These are phyloP conservation scores for Hybognathus amarus DNA, from an alignment of 2,797 vertebrate species.

Conservation along the genomic window DNA sequence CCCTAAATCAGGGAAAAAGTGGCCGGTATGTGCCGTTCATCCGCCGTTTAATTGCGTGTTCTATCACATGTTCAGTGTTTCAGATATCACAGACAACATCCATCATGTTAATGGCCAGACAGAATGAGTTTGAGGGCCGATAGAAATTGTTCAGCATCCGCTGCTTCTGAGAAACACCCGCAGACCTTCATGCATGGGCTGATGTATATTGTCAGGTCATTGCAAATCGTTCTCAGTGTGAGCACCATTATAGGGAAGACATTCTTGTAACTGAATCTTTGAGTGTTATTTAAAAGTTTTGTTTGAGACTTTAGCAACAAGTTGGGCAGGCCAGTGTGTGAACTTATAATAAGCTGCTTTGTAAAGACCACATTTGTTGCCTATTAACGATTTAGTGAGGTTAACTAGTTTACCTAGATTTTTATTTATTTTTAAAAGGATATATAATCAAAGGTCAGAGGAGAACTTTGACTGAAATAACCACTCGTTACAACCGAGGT, in stretches of 20 bases:
- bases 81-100: conserved; percentile 74
- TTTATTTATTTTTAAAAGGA: too few relatives aligned
- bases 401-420: not conserved
- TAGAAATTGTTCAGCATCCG: not conserved
- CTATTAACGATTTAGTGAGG: not conserved
- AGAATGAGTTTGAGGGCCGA: conserved; percentile 11
- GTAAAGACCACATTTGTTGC: not conserved
- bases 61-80: conserved; percentile 73
- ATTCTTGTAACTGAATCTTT: not conserved
- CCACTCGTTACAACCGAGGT: too few relatives aligned
- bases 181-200: conserved; percentile 18
- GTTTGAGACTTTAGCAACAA: not conserved
- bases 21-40: conserved; percentile 69
- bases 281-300: not conserved
- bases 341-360: not conserved
- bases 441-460: too few relatives aligned
- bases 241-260: not conserved
- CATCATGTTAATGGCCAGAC: conserved; percentile 62
- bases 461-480: too few relatives aligned
- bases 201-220: not conserved
- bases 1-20: conserved; percentile 78
- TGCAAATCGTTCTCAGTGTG: not conserved
- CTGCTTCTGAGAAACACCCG: not conserved
- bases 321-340: not conserved
- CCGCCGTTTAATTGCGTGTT: conserved; percentile 76